phyloP scores from a whole-genome alignment of 2,113 vertebrate genomes.

The Alligator sinensis region DNA sequence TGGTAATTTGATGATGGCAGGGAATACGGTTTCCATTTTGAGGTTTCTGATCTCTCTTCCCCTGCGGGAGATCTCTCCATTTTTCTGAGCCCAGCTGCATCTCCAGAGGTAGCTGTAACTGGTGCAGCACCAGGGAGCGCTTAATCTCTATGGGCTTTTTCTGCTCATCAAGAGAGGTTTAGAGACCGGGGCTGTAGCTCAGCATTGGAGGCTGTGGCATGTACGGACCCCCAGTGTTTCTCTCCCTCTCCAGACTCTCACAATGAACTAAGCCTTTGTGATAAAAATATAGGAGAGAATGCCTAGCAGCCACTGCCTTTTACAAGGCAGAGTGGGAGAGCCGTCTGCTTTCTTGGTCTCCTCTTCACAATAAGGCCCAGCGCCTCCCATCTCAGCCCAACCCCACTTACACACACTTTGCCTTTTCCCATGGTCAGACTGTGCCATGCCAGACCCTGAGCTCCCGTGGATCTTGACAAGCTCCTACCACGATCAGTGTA shows the following conservation, averaged over 20 bases:
- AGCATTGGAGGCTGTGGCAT: background rate
- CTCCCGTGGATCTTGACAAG: background rate
- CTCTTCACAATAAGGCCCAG: background rate
- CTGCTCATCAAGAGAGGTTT: background rate
- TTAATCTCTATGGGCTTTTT: background rate
- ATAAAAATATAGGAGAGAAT: background rate
- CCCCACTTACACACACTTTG: background rate
- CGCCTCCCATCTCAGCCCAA: background rate
- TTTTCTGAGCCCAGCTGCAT: background rate
- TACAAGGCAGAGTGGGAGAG: background rate
- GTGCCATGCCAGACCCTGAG: background rate
- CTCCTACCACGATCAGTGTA: background rate
- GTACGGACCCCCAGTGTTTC: background rate
- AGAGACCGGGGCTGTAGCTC: background rate
- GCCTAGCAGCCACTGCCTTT: background rate
- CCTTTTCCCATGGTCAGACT: background rate
- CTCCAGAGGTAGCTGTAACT: background rate
- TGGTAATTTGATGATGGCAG: constrained; percentile 16
- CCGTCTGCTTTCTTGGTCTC: background rate
- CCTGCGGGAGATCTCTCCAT: background rate
- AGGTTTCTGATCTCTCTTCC: background rate
- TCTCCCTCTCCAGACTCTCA: background rate
- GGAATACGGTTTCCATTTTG: background rate
- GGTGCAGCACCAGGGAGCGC: background rate
- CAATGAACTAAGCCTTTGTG: background rate